These are phyloP conservation scores for Oreotrochilus melanogaster DNA, from an alignment of 2,113 vertebrate species.

Conservation along the genomic window DNA sequence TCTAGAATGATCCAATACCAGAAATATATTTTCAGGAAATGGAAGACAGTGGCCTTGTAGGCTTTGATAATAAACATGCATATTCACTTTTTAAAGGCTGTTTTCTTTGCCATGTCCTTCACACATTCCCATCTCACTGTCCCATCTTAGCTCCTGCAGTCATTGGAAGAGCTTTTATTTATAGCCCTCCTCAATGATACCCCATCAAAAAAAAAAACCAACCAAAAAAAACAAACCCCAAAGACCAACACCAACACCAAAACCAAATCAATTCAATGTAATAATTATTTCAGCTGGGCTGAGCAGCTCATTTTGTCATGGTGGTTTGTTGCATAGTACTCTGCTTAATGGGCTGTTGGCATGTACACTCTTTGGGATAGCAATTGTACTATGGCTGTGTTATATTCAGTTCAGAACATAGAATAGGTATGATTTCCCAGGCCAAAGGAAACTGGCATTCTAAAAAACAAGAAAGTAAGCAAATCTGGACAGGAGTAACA, in stretches of 20 bases:
- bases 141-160: not conserved
- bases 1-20: not conserved
- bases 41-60: not conserved
- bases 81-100: not conserved
- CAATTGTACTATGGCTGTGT: accelerated
- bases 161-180: not conserved
- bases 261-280: not conserved
- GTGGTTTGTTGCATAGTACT: not conserved
- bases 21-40: not conserved
- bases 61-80: not conserved
- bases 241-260: not conserved
- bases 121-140: not conserved
- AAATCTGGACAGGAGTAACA: too few relatives aligned
- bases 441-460: not conserved
- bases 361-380: not conserved
- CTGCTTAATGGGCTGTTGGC: not conserved
- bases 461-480: too few relatives aligned
- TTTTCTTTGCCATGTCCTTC: not conserved
- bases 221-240: too few relatives aligned
- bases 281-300: not conserved
- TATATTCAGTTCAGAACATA: not conserved
- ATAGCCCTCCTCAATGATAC: not conserved
- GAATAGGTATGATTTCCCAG: not conserved
- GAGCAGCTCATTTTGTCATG: not conserved
- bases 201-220: not conserved